Conservation (phyloP, 2,113 vertebrate genomes). For the Siniperca chuatsi region DNA sequence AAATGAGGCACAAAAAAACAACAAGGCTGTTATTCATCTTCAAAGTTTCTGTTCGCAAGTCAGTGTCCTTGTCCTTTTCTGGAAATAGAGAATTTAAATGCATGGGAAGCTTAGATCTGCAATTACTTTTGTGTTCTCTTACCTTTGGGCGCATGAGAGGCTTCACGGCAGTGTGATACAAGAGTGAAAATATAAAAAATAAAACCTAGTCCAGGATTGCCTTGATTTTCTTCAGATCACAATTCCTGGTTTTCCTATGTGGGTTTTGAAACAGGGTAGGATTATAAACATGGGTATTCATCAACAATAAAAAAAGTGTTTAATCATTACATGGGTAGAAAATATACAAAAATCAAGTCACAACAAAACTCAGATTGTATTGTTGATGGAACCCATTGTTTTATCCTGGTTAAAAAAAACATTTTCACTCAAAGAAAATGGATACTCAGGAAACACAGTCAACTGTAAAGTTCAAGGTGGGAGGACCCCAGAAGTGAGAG, state of each 20-base stretch:
- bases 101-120: constrained; percentile 46
- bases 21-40: constrained; percentile 58
- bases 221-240: neutral
- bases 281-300: neutral
- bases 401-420: neutral
- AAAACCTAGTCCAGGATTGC: neutral
- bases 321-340: neutral
- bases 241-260: neutral
- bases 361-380: neutral
- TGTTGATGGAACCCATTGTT: neutral
- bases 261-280: neutral
- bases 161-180: constrained; percentile 13
- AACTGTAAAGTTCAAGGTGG: neutral
- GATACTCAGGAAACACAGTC: neutral
- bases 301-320: neutral
- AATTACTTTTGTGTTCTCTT: constrained; percentile 40
- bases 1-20: constrained; percentile 42
- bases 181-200: constrained; percentile 12
- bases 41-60: constrained; percentile 50
- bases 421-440: neutral
- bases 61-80: constrained; percentile 60
- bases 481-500: too few species aligned
- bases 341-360: neutral
- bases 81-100: constrained; percentile 61
- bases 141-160: constrained; percentile 22